phyloP scores from a whole-genome alignment of 2,888 invertebrate species.

The Eupsilia transversa region DNA sequence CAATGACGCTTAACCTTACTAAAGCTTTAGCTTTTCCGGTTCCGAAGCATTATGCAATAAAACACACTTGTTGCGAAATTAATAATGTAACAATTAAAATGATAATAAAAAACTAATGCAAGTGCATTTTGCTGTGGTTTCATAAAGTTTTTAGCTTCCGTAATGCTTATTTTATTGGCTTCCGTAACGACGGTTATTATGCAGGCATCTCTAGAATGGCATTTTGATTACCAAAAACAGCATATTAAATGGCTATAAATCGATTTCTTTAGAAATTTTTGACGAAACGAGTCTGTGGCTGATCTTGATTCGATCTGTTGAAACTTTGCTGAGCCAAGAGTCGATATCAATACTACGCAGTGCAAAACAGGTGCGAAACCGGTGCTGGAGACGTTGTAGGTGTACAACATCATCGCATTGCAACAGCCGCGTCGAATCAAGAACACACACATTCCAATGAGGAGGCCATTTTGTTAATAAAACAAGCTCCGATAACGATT shows the following conservation, averaged over 20 bases:
- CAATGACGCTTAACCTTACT: background rate
- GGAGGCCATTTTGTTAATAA: conserved; percentile 6
- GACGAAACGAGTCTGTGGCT: background rate
- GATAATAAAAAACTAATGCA: conserved; percentile 10
- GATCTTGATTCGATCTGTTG: background rate
- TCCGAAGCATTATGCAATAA: background rate
- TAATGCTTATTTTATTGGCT: conserved; percentile 4
- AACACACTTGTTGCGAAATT: conserved; percentile 16
- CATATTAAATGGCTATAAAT: background rate
- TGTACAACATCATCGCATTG: conserved; percentile 1
- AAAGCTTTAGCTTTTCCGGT: background rate
- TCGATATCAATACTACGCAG: background rate
- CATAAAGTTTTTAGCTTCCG: background rate
- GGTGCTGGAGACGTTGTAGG: background rate
- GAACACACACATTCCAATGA: conserved; percentile 20
- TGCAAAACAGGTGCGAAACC: conserved; percentile 2
- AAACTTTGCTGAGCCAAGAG: conserved; percentile 4
- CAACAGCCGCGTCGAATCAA: background rate
- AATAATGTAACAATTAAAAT: conserved; percentile 6
- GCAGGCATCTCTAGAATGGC: conserved; percentile 1
- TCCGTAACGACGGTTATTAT: conserved; percentile 3
- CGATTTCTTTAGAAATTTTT: conserved; percentile 9
- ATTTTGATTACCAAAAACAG: conserved; percentile 13
- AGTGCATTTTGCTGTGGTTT: conserved; percentile 15
- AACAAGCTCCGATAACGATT: conserved; percentile 24